Evolutionary conservation across 92 coral and sea anemone genomes (phyloP), one percentile per base, ranked within the genome.

Genomic region (Zoanthus sansibaricus): DNA sequence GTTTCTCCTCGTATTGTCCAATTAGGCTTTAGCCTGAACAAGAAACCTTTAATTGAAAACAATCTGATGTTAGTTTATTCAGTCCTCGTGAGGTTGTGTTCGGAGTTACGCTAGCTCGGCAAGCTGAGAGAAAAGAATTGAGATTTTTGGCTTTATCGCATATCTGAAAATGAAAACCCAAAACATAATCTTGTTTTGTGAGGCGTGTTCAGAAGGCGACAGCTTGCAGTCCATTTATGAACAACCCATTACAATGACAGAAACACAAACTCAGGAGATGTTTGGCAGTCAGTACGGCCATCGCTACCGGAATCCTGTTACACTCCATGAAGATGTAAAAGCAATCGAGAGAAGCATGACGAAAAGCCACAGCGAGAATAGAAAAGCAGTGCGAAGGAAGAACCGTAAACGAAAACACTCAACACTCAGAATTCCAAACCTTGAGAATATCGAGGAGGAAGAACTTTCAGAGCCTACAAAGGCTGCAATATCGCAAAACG

Each of bases 261-360:
- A 80, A 18, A 5, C 56, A 44, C 85, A 80, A 66, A 42, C 20
- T 20, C 85, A 80, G 85, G 74, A 80, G 30, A 62, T 70, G 14
- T 80, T n/a, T 46, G 69, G 69, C 25, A 16, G 6, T 62, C 42
- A 33, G 42, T n/a, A 62, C n/a, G 61, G 59, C 42, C 75, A 64
- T 46, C 85, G 30, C 15, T 42, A 80, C 47, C 85, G 75, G 13
- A 66, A 74, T 10, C 8, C 61, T 7, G 70, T 33, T 10, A 25
- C 75, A 16, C 59, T 80, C 20, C 62, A 47, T 46, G 85, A 80
- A 80, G 85, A 80, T 31, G 61, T 80, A 13, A 80, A 80, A 49
- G 66, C 85, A 62, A 80, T 80, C 75, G 85, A 80, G 62, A 47
- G 46, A 46, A 80, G 85, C 18, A 80, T 80, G 85, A 74, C 20